These are phyloP conservation scores for Drosophila virilis DNA, from an alignment of 1,140 invertebrate species.

Conservation along the genomic window DNA sequence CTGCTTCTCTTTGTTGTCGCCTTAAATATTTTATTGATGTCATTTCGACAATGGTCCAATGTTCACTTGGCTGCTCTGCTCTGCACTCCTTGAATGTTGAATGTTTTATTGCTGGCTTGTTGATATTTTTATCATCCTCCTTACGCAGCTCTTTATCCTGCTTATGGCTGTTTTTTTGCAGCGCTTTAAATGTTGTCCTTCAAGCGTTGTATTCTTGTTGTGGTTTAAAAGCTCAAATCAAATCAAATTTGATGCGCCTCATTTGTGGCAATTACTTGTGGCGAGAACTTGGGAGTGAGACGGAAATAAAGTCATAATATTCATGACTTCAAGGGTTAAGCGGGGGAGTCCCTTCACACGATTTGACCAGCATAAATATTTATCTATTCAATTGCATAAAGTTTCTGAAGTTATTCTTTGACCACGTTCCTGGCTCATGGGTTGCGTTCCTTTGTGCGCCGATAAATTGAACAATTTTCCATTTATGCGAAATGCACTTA, in stretches of 20 bases:
- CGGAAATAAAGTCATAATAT: background rate
- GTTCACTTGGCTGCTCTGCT: slow-evolving; percentile 59
- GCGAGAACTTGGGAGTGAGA: background rate
- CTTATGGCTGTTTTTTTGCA: slow-evolving; percentile 37
- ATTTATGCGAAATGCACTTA: slow-evolving; percentile 75
- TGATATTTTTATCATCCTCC: slow-evolving; percentile 67
- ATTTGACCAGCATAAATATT: slow-evolving; percentile 64
- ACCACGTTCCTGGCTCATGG: slow-evolving; percentile 1
- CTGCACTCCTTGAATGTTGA: slow-evolving; percentile 44
- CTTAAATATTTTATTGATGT: slow-evolving; percentile 80
- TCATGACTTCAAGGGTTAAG: slow-evolving; percentile 16
- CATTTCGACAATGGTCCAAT: slow-evolving; percentile 68
- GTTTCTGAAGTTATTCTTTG: slow-evolving; percentile 36
- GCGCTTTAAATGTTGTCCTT: slow-evolving; percentile 54
- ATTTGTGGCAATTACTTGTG: slow-evolving; percentile 59
- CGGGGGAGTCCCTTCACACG: background rate
- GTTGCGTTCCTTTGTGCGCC: slow-evolving; percentile 29
- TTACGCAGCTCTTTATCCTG: slow-evolving; percentile 12
- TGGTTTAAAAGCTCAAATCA: slow-evolving; percentile 48
- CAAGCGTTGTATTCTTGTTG: slow-evolving; percentile 31
- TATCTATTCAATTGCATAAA: slow-evolving; percentile 67
- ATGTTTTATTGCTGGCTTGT: slow-evolving; percentile 69
- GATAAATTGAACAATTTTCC: slow-evolving; percentile 77
- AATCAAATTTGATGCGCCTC: slow-evolving; percentile 67
- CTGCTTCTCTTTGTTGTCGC: slow-evolving; percentile 50